These are phyloP conservation scores for Brienomyrus brachyistius DNA, from an alignment of 2,113 vertebrate species.

Conservation along the genomic window DNA sequence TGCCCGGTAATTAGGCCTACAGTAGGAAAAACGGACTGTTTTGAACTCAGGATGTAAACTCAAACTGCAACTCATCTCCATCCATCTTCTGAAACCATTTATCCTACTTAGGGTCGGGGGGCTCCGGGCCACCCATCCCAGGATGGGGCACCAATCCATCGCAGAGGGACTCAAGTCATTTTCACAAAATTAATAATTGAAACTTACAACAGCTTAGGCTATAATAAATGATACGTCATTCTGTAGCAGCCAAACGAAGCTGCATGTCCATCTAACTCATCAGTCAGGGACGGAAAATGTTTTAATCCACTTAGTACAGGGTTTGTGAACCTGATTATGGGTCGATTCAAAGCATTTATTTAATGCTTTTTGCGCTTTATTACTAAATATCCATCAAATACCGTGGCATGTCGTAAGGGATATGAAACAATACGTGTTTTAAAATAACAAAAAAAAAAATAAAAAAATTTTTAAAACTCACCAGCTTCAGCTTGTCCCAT, in stretches of 20 bases:
- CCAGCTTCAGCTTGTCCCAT: constrained; percentile 40
- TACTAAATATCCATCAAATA: neutral
- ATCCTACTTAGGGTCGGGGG: neutral
- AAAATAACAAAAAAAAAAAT: neutral
- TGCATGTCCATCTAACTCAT: neutral
- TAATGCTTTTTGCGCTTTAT: neutral
- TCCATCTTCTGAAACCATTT: neutral
- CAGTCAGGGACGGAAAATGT: neutral
- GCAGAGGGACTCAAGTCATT: neutral
- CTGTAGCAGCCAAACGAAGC: neutral
- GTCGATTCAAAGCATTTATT: neutral
- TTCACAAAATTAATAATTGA: neutral
- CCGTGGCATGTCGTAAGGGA: neutral
- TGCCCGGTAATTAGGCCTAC: neutral
- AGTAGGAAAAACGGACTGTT: neutral
- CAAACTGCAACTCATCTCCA: neutral
- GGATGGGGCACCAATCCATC: neutral
- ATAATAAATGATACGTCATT: neutral
- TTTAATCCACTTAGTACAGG: neutral
- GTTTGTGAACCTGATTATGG: neutral
- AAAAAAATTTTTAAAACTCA: constrained; percentile 29
- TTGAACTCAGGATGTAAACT: neutral
- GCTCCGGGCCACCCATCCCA: neutral
- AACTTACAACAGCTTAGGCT: neutral
- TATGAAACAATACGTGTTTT: neutral